Evolutionary conservation across 2,888 invertebrate genomes (phyloP).

Genomic region (Drosophila setosimentum): DNA sequence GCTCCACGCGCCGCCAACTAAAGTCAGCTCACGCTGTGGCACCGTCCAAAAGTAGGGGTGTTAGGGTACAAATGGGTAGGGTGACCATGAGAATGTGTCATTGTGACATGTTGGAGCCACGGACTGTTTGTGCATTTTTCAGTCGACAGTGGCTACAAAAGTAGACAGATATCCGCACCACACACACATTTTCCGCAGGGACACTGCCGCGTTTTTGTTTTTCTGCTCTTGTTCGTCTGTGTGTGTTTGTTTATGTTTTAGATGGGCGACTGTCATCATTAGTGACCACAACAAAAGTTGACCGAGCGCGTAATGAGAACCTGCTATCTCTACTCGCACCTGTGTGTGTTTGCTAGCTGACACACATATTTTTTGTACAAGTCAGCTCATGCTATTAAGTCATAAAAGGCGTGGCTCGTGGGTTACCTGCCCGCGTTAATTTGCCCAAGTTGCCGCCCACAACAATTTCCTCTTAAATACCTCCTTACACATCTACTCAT

Average conservation of each 20-base stretch:
- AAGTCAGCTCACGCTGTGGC: constrained; percentile 20
- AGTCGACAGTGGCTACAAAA: constrained; percentile 41
- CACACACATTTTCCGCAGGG: constrained; percentile 12
- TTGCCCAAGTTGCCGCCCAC: constrained; percentile 48
- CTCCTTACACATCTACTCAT: not conserved
- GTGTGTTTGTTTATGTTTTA: constrained; percentile 60
- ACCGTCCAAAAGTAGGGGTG: not conserved
- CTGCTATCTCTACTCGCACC: constrained; percentile 34
- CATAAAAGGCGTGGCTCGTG: constrained; percentile 67
- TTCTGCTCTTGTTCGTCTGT: not conserved
- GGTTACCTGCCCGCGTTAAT: constrained; percentile 51
- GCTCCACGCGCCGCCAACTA: constrained; percentile 23
- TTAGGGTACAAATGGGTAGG: not conserved
- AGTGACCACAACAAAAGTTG: constrained; percentile 80
- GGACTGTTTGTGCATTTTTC: constrained; percentile 61
- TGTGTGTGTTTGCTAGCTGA: constrained; percentile 22
- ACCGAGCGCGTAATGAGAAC: constrained; percentile 74
- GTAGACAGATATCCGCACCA: constrained; percentile 25
- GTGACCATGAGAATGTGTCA: constrained; percentile 9
- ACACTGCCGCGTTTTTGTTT: not conserved
- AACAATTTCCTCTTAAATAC: constrained; percentile 23
- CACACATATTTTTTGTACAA: constrained; percentile 42
- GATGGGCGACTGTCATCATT: constrained; percentile 76
- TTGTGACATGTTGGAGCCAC: constrained; percentile 34
- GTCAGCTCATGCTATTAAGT: constrained; percentile 64